Evolutionary conservation across 2,113 vertebrate species (phyloP), one percentile per base, ranked within the genome.

Genomic region (Protobothrops mucrosquamatus): DNA sequence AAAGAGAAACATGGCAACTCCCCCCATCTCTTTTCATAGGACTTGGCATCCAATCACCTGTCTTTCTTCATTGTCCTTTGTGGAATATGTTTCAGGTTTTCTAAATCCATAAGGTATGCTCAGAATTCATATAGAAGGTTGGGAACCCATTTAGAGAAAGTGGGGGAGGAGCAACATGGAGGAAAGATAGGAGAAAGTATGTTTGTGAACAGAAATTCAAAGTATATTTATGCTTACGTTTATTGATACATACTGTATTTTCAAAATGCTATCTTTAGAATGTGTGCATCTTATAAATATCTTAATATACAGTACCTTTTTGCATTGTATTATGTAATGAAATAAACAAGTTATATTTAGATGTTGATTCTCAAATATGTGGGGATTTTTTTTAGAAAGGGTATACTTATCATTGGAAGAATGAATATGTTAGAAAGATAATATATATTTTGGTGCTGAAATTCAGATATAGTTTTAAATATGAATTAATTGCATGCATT

Each of bases 351-450:
- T 87, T 57, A 92, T 89, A 91, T 69, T 34, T 93, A 61, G 92
- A 94, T 85, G 89, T 64, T 48, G 4, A 26, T 93, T 95, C 89
- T 95, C 88, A 92, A 59, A 94, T 69, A 18, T 23, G 56, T 57
- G 56, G 1, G 56, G 52, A 89, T 93, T 57, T 12, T 12, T 93
- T 54, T 93, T 4, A 92, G 90, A 69, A 52, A 85, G 0, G 85
- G 87, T 87, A 18, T 93, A 48, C 52, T 81, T 46, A 55, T 87
- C 48, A 29, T 74, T 56, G 89, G 54, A 1, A 46, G 34, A 52
- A 4, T 52, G 14, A 29, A 26, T 34, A n/a, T 12, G 24, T 6
- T 26, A 95, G 94, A 1, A 89, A 74, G n/a, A 34, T 29, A 55
- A 39, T 15, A 64, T 6, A 57, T 95, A n/a, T 94, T 95, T 51